Conservation (phyloP, 2,888 invertebrate genomes). For the Polydrusus tereticollis region DNA sequence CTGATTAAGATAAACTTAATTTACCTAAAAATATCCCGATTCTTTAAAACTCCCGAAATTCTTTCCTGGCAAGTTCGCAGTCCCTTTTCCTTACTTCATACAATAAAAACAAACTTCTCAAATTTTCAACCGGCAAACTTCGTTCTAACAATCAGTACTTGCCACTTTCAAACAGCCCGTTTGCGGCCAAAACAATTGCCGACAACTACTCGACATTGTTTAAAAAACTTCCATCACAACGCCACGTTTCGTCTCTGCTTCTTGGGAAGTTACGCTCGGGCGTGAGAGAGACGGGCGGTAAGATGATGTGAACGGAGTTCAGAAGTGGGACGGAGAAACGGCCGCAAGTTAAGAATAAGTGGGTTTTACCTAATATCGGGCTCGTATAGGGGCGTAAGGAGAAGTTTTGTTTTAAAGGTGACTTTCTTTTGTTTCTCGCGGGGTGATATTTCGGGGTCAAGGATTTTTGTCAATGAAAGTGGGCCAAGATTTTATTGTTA, state of each 20-base stretch:
- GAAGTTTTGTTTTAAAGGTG: slow-evolving; percentile 46
- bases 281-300: background rate
- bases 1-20: background rate
- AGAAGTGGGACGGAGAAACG: slow-evolving; percentile 28
- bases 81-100: slow-evolving; percentile 18
- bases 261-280: background rate
- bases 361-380: slow-evolving; percentile 48
- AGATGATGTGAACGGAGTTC: slow-evolving; percentile 2
- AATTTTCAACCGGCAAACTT: slow-evolving; percentile 47
- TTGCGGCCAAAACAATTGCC: slow-evolving; percentile 61
- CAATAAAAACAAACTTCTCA: slow-evolving; percentile 48
- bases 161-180: slow-evolving; percentile 59
- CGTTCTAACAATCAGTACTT: slow-evolving; percentile 58
- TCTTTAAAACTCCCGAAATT: background rate
- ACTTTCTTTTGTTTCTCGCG: slow-evolving; percentile 43
- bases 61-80: background rate
- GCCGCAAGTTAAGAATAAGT: slow-evolving; percentile 49
- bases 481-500: no score
- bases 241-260: background rate
- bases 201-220: slow-evolving; percentile 52
- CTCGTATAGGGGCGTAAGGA: slow-evolving; percentile 43
- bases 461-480: slow-evolving; percentile 16
- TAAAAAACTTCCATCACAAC: background rate
- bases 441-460: slow-evolving; percentile 33
- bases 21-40: background rate